These are phyloP conservation scores for Teleogryllus occipitalis DNA, from an alignment of 1,140 invertebrate genomes.

Conservation along the genomic window DNA sequence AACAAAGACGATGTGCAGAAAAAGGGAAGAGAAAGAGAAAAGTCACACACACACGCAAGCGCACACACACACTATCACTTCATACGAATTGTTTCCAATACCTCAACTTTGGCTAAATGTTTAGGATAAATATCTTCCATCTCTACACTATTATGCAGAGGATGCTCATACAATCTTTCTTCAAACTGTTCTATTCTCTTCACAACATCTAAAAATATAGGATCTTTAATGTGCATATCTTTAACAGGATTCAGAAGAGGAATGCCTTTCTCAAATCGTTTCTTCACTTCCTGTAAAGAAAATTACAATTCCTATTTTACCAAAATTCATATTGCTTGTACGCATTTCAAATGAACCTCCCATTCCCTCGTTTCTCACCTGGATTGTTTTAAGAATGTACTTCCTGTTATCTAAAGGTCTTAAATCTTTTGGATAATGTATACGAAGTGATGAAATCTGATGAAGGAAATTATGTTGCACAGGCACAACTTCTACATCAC, in stretches of 20 bases:
- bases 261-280: constrained; percentile 74
- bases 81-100: neutral
- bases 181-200: constrained; percentile 77
- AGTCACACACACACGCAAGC: no score
- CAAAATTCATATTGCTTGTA: no score
- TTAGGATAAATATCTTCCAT: constrained; percentile 60
- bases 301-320: no score
- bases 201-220: constrained; percentile 67
- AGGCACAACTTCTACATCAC: constrained; percentile 85
- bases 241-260: constrained; percentile 88
- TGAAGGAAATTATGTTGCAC: constrained; percentile 73
- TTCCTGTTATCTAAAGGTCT: constrained; percentile 54
- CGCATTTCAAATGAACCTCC: no score
- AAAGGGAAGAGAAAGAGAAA: no score
- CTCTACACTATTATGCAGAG: constrained; percentile 66
- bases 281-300: constrained; percentile 67
- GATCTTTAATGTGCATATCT: constrained; percentile 92
- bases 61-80: no score
- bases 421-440: constrained; percentile 88
- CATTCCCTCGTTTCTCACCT: neutral
- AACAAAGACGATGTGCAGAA: no score
- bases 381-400: constrained; percentile 12
- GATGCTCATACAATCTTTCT: constrained; percentile 71
- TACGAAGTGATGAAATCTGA: constrained; percentile 79
- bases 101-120: constrained; percentile 58